Evolutionary conservation across 2,888 invertebrate genomes (phyloP).

Genomic region (Bombylius discolor): DNA sequence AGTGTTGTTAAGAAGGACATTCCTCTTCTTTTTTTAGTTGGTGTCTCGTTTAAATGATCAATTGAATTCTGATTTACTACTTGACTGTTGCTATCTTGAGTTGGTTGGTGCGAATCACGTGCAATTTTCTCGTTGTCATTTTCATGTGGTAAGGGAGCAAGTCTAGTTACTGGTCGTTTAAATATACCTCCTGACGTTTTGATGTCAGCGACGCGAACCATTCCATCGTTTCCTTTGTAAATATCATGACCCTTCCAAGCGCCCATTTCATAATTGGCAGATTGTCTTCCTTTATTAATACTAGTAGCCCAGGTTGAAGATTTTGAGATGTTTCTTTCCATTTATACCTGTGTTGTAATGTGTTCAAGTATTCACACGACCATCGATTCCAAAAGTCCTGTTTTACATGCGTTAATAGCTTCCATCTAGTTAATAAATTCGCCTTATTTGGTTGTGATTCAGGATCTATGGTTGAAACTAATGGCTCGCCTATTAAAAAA

Average conservation of each 20-base stretch:
- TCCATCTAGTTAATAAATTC: background rate
- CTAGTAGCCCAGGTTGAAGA: background rate
- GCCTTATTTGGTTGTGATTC: too few species aligned
- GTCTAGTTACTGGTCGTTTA: background rate
- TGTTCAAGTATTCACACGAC: background rate
- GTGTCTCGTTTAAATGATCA: background rate
- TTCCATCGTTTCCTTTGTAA: conserved; percentile 16
- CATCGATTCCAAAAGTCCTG: background rate
- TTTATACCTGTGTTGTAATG: background rate
- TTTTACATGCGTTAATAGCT: background rate
- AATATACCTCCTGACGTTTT: background rate
- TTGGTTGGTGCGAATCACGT: too few species aligned
- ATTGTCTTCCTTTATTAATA: background rate
- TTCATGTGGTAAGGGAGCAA: background rate
- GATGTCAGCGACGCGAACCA: conserved; percentile 9
- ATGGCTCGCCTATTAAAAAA: background rate
- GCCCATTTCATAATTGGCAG: background rate
- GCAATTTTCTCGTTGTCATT: too few species aligned
- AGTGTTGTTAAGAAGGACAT: too few species aligned
- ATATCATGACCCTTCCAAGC: conserved; percentile 1
- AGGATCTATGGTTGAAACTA: background rate
- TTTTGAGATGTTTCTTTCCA: background rate
- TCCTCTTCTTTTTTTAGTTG: background rate
- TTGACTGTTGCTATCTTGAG: too few species aligned
- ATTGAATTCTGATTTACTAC: background rate